Conservation (phyloP, 2,797 vertebrate genomes). For the Thalassophryne amazonica region DNA sequence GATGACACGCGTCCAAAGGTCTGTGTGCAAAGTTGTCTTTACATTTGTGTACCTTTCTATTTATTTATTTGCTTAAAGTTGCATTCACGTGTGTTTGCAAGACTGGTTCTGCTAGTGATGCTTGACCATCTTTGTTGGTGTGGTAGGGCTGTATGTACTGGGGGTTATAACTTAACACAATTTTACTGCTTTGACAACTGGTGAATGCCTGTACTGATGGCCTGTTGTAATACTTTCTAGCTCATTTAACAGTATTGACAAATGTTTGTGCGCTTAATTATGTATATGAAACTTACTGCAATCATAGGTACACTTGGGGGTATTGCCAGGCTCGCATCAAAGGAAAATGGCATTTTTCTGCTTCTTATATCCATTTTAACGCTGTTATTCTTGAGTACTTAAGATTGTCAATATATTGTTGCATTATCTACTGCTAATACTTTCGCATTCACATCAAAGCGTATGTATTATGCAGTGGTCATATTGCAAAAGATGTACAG, state of each 20-base stretch:
- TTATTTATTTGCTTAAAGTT: too few species aligned
- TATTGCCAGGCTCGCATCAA: conserved; percentile 36
- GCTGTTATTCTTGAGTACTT: neutral
- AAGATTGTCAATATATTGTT: conserved; percentile 4
- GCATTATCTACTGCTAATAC: neutral
- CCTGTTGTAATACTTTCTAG: conserved; percentile 6
- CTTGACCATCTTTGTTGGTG: neutral
- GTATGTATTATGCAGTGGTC: neutral
- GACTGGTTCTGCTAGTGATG: neutral
- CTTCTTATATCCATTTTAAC: conserved; percentile 11
- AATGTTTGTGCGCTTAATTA: conserved; percentile 20
- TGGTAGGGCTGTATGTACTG: neutral
- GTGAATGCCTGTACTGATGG: neutral
- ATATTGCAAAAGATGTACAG: neutral
- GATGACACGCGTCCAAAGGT: conserved; percentile 78
- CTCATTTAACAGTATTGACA: neutral
- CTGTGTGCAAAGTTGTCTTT: conserved; percentile 42
- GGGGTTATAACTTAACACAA: neutral
- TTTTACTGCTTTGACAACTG: neutral
- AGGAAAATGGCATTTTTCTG: conserved; percentile 40
- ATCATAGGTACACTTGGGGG: conserved; percentile 24
- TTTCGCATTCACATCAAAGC: too few species aligned
- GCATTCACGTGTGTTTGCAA: neutral
- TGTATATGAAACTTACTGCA: conserved; percentile 9
- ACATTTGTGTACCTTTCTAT: neutral